phyloP scores from a whole-genome alignment of 2,888 invertebrate genomes.

The Biston betularia region DNA sequence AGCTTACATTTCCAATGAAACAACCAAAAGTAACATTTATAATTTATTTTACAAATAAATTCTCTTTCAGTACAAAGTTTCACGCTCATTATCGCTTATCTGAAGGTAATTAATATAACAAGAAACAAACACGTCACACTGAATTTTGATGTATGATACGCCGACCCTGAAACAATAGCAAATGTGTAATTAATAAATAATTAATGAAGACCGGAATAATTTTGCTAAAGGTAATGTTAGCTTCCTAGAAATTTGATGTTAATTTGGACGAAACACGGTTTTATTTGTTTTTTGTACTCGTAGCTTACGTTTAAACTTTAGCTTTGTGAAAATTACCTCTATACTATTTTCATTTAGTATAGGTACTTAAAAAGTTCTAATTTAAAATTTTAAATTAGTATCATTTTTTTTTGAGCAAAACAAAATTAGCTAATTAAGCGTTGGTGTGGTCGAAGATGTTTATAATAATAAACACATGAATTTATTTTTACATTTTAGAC shows the following conservation, averaged over 20 bases:
- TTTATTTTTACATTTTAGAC: too few species aligned
- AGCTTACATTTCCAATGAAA: slow-evolving; percentile 22
- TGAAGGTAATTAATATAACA: slow-evolving; percentile 50
- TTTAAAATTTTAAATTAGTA: too few species aligned
- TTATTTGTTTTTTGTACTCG: not conserved
- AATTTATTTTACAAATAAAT: slow-evolving; percentile 51
- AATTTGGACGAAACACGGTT: not conserved
- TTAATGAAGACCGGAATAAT: slow-evolving; percentile 19
- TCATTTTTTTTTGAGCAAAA: too few species aligned
- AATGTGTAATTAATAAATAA: slow-evolving; percentile 30
- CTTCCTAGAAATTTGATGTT: slow-evolving; percentile 2
- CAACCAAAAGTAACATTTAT: slow-evolving; percentile 25
- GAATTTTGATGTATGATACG: slow-evolving; percentile 42
- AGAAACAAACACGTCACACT: slow-evolving; percentile 47
- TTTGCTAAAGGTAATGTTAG: not conserved
- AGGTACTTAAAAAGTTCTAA: too few species aligned
- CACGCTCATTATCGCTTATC: slow-evolving; percentile 44
- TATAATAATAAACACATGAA: too few species aligned
- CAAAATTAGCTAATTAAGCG: too few species aligned
- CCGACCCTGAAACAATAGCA: slow-evolving; percentile 59
- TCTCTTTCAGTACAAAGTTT: slow-evolving; percentile 42
- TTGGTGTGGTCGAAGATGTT: too few species aligned
- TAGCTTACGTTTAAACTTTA: not conserved
- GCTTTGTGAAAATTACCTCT: too few species aligned
- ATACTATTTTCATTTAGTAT: too few species aligned